Evolutionary conservation across 1,140 invertebrate genomes (phyloP), one percentile per base, ranked within the genome.

Genomic region (Ganaspis sp.): DNA sequence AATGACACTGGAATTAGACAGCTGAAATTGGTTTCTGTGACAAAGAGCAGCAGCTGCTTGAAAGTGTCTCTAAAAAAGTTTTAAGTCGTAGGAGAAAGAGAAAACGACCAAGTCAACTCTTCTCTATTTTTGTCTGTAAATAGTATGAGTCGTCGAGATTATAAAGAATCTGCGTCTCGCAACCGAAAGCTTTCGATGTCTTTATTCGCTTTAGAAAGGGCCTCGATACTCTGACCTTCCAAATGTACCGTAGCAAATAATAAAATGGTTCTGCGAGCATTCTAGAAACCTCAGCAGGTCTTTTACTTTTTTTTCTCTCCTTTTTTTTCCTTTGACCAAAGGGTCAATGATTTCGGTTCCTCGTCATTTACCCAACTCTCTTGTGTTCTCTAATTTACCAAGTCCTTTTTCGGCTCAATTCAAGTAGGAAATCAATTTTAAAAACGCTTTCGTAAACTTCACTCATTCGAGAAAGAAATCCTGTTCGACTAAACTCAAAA

Each of bases 31-130:
- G 45, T 49, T 19, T 54, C 17, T 54, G 72, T 58, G 49, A 58
- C 53, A 9, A 53, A 26, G 19, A 21, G 9, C 19, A 71, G 38
- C 72, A 73, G 72, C 72, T 73, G 72, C 12, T 38, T 12, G 11
- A 49, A 72, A 73, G 72, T 49, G 49, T 64, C 72, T 73, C 53
- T 73, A 54, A 73, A 73, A 49, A 54, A n/a, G n/a, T n/a, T 5
- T 37, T 19, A 49, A 19, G 53, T 29, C 15, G 17, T 73, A 19
- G 23, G 53, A 34, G 72, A 26, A 26, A 29, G 72, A 58, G 45
- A 38, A 19, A 49, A 12, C 29, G 53, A 37, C 23, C 21, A 73
- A 73, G 58, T 64, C 12, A 64, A 64, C 26, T 34, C 23, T 29
- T 26, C 54, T 34, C 23, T 73, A 53, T 73, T 73, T 73, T 54